A percentile compares a stretch with the other conserved stretches of the same genome.
These are phyloP conservation scores for Emberiza fucata DNA, from an alignment of 2,113 vertebrate species.

Conservation along the genomic window DNA sequence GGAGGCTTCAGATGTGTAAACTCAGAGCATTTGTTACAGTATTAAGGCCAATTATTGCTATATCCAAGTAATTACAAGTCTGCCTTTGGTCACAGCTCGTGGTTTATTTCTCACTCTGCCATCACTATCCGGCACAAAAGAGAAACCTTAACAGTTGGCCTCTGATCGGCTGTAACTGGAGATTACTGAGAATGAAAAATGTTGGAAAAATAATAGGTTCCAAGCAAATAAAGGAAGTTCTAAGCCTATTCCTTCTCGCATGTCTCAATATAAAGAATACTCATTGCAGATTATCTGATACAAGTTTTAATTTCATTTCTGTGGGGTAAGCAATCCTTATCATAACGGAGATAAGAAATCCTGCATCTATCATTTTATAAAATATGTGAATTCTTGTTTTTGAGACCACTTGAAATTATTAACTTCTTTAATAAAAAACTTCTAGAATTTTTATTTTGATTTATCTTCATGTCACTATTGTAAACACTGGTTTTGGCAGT, in stretches of 20 bases:
- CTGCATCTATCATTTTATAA: not conserved
- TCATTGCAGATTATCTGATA: not conserved
- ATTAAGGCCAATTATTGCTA: conserved; percentile 35
- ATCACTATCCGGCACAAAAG: not conserved
- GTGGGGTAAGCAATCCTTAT: not conserved
- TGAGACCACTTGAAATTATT: not conserved
- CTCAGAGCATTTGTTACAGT: not conserved
- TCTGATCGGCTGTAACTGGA: not conserved
- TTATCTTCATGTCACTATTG: not conserved
- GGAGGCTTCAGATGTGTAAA: conserved; percentile 15
- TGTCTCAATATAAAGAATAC: not conserved
- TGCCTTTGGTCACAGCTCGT: not conserved
- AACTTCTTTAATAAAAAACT: not conserved
- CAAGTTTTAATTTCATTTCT: not conserved
- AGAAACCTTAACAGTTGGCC: not conserved
- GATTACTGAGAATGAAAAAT: conserved; percentile 5
- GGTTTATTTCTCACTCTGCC: not conserved
- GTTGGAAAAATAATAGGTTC: not conserved
- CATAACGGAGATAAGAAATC: not conserved
- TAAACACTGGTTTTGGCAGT: not conserved
- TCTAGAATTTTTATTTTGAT: not conserved
- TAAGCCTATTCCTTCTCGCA: not conserved
- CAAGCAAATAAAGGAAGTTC: not conserved
- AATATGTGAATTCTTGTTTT: not conserved
- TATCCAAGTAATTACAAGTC: conserved; percentile 26